phyloP scores from a whole-genome alignment of 2,797 vertebrate genomes.

The Pogonophryne albipinna region DNA sequence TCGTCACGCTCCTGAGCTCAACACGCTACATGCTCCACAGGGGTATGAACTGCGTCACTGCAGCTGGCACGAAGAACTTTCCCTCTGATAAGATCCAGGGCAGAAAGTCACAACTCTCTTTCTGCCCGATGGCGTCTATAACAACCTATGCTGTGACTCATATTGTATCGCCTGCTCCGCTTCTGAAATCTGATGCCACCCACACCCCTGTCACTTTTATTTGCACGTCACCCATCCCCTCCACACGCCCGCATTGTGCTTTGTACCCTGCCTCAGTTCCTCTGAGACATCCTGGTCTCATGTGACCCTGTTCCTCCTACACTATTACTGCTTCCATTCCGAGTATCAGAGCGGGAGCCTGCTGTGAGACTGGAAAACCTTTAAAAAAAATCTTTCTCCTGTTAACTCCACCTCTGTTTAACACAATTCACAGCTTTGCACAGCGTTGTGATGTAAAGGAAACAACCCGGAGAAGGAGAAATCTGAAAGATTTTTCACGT shows the following conservation, averaged over 20 bases:
- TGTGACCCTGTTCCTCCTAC: constrained; percentile 42
- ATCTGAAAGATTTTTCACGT: not conserved
- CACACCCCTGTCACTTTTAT: not conserved
- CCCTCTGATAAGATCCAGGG: constrained; percentile 33
- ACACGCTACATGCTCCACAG: not conserved
- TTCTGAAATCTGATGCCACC: constrained; percentile 22
- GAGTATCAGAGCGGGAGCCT: constrained; percentile 33
- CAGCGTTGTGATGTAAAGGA: constrained; percentile 7
- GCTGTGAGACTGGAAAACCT: constrained; percentile 34
- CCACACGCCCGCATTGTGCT: not conserved
- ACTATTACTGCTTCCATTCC: constrained; percentile 30
- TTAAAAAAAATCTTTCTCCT: constrained; percentile 31
- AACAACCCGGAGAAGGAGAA: constrained; percentile 16
- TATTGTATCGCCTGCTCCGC: constrained; percentile 1
- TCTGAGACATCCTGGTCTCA: constrained; percentile 30
- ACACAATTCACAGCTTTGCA: constrained; percentile 31
- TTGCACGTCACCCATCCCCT: not conserved
- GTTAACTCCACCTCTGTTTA: constrained; percentile 29
- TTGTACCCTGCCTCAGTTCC: constrained; percentile 14
- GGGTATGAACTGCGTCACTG: constrained; percentile 24
- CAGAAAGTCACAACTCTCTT: constrained; percentile 26
- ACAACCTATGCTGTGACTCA: constrained; percentile 35
- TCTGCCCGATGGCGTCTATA: constrained; percentile 5
- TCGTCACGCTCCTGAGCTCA: not conserved
- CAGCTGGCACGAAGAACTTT: constrained; percentile 45